These are phyloP conservation scores for Scaptomyza polygonia DNA, from an alignment of 2,888 invertebrate species.

Conservation along the genomic window DNA sequence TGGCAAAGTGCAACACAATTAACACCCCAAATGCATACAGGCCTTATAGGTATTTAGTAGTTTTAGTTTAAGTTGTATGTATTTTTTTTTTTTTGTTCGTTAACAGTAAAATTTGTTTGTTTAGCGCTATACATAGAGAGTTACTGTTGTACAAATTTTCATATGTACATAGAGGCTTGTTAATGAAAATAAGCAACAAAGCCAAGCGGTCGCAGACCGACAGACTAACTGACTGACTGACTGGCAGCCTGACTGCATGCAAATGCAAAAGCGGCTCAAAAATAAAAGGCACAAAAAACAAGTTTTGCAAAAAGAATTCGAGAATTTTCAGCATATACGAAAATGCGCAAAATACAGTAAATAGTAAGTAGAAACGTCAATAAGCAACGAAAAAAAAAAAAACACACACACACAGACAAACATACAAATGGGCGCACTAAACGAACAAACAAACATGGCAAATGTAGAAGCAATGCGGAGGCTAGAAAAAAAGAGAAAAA, in stretches of 20 bases:
- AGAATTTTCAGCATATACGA: conserved; percentile 71
- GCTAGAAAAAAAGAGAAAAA: not conserved
- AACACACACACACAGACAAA: not conserved
- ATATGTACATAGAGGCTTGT: conserved; percentile 67
- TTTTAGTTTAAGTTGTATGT: conserved; percentile 15
- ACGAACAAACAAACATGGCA: conserved; percentile 48
- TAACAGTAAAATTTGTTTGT: conserved; percentile 80
- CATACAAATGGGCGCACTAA: conserved; percentile 46
- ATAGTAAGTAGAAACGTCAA: conserved; percentile 78
- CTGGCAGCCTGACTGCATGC: conserved; percentile 36
- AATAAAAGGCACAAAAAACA: conserved; percentile 34
- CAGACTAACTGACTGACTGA: conserved; percentile 11
- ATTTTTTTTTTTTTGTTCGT: conserved; percentile 35
- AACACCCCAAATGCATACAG: conserved; percentile 72
- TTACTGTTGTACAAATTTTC: conserved; percentile 70
- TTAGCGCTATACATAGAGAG: conserved; percentile 53
- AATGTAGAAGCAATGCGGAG: conserved; percentile 20
- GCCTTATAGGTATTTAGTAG: conserved; percentile 17
- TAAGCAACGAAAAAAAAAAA: conserved; percentile 49
- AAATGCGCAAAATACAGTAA: conserved; percentile 78
- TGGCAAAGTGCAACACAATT: conserved; percentile 77
- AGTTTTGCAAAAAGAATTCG: conserved; percentile 61
- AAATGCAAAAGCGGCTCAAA: conserved; percentile 47
- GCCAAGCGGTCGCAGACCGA: conserved; percentile 63
- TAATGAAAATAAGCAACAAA: conserved; percentile 80